These are phyloP conservation scores for Pangasius mekongensis DNA, from an alignment of 2,797 vertebrate species.

Conservation along the genomic window DNA sequence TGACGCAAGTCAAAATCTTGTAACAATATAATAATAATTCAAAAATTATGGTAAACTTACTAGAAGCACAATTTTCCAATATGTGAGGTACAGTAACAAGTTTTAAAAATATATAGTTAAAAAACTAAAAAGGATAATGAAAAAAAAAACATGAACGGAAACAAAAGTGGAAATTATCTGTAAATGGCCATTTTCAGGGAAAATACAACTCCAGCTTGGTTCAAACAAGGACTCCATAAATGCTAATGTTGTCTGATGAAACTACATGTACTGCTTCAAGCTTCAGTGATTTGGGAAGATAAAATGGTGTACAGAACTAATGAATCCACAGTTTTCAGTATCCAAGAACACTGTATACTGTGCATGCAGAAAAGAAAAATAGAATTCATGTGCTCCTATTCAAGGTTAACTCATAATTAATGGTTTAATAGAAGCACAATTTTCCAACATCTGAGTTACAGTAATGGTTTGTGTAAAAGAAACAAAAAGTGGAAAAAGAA, in stretches of 20 bases:
- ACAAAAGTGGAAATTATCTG: background rate
- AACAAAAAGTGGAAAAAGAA: background rate
- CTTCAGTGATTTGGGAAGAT: background rate
- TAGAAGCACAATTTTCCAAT: background rate
- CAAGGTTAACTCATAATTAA: background rate
- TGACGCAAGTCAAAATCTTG: background rate
- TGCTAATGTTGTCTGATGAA: background rate
- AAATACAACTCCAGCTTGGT: background rate
- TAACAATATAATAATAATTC: background rate
- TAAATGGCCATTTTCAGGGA: background rate
- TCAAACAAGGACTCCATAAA: background rate
- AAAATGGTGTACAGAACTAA: background rate
- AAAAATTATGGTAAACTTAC: background rate
- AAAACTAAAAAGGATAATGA: background rate
- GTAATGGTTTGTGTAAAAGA: background rate
- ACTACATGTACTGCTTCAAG: background rate
- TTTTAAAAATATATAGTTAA: background rate
- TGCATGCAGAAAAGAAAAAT: background rate
- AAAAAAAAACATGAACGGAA: background rate
- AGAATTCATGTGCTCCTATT: background rate
- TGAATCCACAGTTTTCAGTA: background rate
- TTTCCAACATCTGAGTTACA: conserved; percentile 25
- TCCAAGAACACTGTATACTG: background rate
- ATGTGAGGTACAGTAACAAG: background rate
- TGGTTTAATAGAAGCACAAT: conserved; percentile 30